Conservation (phyloP, 2,888 invertebrate species). For the Deroplatys truncata region DNA sequence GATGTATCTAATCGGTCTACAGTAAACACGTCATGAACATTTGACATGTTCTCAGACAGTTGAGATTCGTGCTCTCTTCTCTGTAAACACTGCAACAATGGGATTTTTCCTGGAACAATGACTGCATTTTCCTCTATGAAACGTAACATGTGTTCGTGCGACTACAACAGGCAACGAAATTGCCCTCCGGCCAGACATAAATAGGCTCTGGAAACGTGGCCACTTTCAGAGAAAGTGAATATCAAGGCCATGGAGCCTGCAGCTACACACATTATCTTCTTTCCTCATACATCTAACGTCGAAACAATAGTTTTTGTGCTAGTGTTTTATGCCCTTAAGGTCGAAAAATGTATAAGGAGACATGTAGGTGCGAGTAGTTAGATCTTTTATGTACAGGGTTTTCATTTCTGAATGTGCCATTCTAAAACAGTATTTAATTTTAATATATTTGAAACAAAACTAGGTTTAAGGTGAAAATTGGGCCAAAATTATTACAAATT, state of each 20-base stretch:
- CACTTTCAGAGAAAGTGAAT: neutral
- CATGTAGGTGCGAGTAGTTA: too few species aligned
- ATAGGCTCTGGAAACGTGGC: neutral
- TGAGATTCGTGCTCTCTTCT: neutral
- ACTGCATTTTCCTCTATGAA: neutral
- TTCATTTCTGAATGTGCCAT: too few species aligned
- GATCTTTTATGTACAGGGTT: too few species aligned
- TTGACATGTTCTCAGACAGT: neutral
- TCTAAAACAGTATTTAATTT: too few species aligned
- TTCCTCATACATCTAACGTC: neutral
- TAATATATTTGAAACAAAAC: too few species aligned
- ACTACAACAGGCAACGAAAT: neutral
- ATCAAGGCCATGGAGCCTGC: neutral
- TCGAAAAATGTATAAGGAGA: neutral
- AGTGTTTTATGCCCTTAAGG: neutral
- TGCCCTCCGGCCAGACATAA: neutral
- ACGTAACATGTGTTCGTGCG: neutral
- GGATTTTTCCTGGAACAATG: neutral
- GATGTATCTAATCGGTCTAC: too few species aligned
- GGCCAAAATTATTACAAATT: too few species aligned
- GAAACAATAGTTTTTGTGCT: neutral
- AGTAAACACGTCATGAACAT: too few species aligned
- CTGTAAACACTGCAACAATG: neutral
- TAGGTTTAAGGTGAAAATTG: too few species aligned
- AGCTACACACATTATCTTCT: neutral